Base-by-base conservation (phyloP, 2,113 vertebrate species). In the Prochilodus magdalenae region DNA sequence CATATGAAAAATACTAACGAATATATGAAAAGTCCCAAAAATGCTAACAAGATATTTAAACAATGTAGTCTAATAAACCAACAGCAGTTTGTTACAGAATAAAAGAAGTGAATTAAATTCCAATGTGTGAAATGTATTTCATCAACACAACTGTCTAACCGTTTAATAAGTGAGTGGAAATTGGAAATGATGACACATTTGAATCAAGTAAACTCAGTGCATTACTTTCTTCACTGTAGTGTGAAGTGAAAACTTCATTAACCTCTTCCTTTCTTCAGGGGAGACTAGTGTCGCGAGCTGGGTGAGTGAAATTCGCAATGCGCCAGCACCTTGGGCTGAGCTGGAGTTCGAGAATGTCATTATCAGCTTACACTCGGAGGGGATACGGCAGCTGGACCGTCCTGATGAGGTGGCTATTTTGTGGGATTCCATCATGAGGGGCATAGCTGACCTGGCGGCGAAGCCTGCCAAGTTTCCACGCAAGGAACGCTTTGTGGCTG, bases 311-410 rank as follows among this genome's bases (percentile, higher is more conserved):
- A 81, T 87, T 74, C 77, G 86, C 30, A 24, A 78, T 12, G 83
- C 94, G 1, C 92, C 86, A 0, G 88, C 93, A 0, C 95, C 93
- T 20, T 94, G 94, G 95, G 95, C 95, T 4, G 95, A 96, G 84
- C 73, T 97, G 82, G 94, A 95, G 83, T 94, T 93, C 0, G 93
- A 94, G 22, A 95, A 95, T 82, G 72, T 97, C 89, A 93, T 96
- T 89, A 83, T 96, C 12, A 94, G 95, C 0, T 83, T 95, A 33
- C 92, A 94, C 0, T 95, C 95, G 0, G 88, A 92, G 0, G 85
- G 70, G 0, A 79, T 93, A 0, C 70, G 84, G 0, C 14, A 53
- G 0, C 77, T 94, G 79, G 93, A 95, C 4, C 89, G 85, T 13
- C 94, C 94, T 0, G 94, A 95, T 27, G 82, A 88, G 1, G 22